Evolutionary conservation across 2,797 vertebrate genomes (phyloP), one percentile per base, ranked within the genome.

Genomic region (Nyctalus aviator): DNA sequence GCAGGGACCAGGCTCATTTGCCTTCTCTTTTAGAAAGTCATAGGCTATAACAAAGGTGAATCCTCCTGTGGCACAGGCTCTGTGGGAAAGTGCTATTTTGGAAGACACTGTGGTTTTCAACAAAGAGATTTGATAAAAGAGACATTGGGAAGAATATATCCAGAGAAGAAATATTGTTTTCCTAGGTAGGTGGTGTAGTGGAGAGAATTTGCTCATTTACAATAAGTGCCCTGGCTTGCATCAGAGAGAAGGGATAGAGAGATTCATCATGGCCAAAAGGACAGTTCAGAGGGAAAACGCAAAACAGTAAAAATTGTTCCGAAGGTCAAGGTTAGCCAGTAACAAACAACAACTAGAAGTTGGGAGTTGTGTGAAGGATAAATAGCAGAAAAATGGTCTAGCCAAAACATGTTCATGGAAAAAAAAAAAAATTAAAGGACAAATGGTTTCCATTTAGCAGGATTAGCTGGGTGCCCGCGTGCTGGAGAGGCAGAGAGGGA

Each of bases 101-200:
- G 18, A 41, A 83, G 18, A 68, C 5, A 48, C 1, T 78, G 2
- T 13, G 6, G 3, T 13, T 77, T 94, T 59, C 35, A 94, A 30
- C 17, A 59, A 55, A 8, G 32, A 81, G 46, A 75, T 64, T 2
- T 27, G 2, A 64, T 44, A n/a, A n/a, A 73, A 37, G 27, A 57
- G 6, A 15, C 18, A 32, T 68, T 17, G 0, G 7, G 18, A 57
- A 86, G 48, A 37, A 9, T 35, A 53, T 32, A 32, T 86, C 30
- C 30, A 13, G 17, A 64, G 72, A 69, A 91, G 12, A 35, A 81
- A 88, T 8, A 0, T 68, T 77, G 15, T 55, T 86, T 17, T 72
- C 17, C 18, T 27, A 32, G 2, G 0, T 2, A 12, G 17, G 11
- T 46, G 4, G 4, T 27, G 18, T 76, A 7, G 2, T 23, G 0